phyloP scores from a whole-genome alignment of 2,113 vertebrate species.

The Chlamydotis undulata region DNA sequence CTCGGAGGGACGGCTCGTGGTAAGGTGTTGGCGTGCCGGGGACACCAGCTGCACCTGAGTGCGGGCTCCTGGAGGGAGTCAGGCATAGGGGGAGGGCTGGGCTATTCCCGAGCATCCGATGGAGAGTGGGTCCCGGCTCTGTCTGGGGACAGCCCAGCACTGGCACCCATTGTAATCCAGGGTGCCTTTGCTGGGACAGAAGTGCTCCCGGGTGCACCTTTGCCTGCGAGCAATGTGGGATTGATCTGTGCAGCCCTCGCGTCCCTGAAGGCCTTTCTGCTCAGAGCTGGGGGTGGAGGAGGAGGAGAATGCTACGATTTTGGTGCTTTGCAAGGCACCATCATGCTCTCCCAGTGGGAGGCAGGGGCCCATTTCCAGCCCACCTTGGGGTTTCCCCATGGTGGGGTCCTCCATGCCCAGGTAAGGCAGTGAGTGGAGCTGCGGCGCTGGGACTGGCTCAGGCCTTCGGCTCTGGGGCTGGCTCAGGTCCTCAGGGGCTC shows the following conservation, averaged over 20 bases:
- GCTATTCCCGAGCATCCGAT: not conserved
- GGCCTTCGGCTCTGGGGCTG: not conserved
- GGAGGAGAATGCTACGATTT: not conserved
- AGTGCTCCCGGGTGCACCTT: not conserved
- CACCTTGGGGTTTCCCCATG: not conserved
- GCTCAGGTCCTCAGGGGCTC: not conserved
- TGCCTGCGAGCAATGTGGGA: not conserved
- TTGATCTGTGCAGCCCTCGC: not conserved
- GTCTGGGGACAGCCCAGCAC: not conserved
- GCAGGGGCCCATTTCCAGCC: not conserved
- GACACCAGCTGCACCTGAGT: fast-evolving
- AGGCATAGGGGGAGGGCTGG: not conserved
- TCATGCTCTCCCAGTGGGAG: fast-evolving
- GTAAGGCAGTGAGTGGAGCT: not conserved
- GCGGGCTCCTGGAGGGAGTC: not conserved
- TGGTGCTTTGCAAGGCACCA: not conserved
- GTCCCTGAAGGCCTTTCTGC: not conserved
- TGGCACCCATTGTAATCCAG: fast-evolving
- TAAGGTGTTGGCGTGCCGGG: not conserved
- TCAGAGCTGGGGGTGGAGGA: not conserved
- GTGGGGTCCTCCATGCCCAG: not conserved
- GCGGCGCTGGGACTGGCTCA: not conserved
- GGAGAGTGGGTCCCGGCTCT: not conserved
- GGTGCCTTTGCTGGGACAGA: not conserved
- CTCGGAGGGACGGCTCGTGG: not conserved